phyloP scores from a whole-genome alignment of 2,888 invertebrate genomes.

The Crepidodera aurea region DNA sequence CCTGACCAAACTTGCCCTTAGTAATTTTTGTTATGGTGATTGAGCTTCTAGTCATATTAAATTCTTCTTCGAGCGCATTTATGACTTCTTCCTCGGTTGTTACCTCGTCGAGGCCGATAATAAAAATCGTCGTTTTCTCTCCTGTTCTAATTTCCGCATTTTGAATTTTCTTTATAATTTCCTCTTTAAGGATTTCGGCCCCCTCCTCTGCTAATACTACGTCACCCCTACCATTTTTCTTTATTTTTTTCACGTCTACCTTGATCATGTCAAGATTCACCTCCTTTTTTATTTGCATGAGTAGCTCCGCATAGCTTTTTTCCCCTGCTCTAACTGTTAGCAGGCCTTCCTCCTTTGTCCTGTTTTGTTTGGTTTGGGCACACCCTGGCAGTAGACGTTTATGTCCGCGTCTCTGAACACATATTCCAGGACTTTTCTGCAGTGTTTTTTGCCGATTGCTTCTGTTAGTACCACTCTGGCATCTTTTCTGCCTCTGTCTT shows the following conservation, averaged over 20 bases:
- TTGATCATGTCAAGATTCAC: not conserved
- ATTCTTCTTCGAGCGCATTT: not conserved
- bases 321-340: not conserved
- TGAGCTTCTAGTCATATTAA: not conserved
- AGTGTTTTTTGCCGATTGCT: not conserved
- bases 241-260: not conserved
- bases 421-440: not conserved
- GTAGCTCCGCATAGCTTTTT: not conserved
- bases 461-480: not conserved
- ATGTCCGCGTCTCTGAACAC: not conserved
- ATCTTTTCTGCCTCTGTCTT: not conserved
- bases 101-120: not conserved
- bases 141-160: not conserved
- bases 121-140: not conserved
- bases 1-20: not conserved
- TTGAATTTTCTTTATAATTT: not conserved
- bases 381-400: not conserved
- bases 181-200: not conserved
- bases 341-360: not conserved
- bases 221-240: conserved; percentile 1
- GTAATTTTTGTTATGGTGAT: not conserved
- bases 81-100: not conserved
- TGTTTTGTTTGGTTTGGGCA: not conserved
- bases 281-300: not conserved
- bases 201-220: not conserved